A percentile compares a stretch with the other conserved stretches of the same genome.
These are phyloP conservation scores for Hylaeus anthracinus DNA, from an alignment of 1,140 invertebrate species.

Conservation along the genomic window DNA sequence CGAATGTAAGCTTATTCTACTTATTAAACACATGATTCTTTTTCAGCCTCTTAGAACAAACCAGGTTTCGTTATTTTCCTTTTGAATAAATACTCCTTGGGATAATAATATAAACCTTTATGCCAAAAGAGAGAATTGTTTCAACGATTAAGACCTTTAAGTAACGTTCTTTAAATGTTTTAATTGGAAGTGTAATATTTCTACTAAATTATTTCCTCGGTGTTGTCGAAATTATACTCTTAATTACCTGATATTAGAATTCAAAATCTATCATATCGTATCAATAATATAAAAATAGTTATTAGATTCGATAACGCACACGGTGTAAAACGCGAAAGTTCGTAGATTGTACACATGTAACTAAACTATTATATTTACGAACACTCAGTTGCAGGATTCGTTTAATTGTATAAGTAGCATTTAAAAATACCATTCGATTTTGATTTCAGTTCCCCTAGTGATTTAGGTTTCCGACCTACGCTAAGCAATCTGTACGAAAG, in stretches of 20 bases:
- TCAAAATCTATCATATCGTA: background rate
- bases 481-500: background rate
- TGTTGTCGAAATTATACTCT: background rate
- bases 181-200: background rate
- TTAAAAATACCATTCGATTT: background rate
- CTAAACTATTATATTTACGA: background rate
- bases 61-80: background rate
- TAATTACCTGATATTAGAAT: background rate
- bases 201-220: background rate
- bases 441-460: background rate
- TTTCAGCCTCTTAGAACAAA: conserved; percentile 16
- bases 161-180: background rate
- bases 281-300: background rate
- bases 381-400: background rate
- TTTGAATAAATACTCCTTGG: background rate
- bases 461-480: background rate
- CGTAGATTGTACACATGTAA: background rate
- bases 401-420: background rate
- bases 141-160: background rate
- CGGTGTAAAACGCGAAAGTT: background rate
- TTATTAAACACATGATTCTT: conserved; percentile 11
- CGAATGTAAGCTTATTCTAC: background rate
- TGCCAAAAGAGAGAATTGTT: background rate
- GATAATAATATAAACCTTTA: background rate
- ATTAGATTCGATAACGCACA: conserved; percentile 3